Conservation (phyloP, 2,888 invertebrate genomes). For the Crioceris asparagi region DNA sequence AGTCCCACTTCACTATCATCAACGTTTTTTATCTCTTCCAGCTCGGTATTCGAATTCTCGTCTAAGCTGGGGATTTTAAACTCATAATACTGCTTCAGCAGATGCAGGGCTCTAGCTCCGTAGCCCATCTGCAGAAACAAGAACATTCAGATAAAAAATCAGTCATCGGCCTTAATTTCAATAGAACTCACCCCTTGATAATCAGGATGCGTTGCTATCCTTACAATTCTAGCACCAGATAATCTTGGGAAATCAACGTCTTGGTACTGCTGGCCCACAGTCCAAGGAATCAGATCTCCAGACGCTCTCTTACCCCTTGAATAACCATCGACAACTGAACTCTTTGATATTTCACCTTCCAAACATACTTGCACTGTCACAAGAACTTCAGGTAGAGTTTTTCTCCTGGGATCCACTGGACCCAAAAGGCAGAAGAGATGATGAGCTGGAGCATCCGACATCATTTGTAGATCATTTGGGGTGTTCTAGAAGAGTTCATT, state of each 20-base stretch:
- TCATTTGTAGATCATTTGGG: slow-evolving; percentile 95
- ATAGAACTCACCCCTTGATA: slow-evolving; percentile 61
- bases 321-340: slow-evolving; percentile 65
- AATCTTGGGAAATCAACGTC: slow-evolving; percentile 88
- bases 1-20: slow-evolving; percentile 49
- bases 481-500: slow-evolving; percentile 60
- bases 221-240: slow-evolving; percentile 81
- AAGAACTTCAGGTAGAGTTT: slow-evolving; percentile 80
- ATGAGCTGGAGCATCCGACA: slow-evolving; percentile 98
- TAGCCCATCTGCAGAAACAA: slow-evolving; percentile 76
- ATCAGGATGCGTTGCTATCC: slow-evolving; percentile 97
- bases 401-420: slow-evolving; percentile 64
- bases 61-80: slow-evolving; percentile 64
- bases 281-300: slow-evolving; percentile 98
- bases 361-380: slow-evolving; percentile 75
- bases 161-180: neutral
- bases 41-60: slow-evolving; percentile 37
- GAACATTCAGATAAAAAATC: slow-evolving; percentile 1
- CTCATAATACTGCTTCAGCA: slow-evolving; percentile 83
- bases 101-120: slow-evolving; percentile 74
- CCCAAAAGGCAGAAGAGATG: slow-evolving; percentile 90
- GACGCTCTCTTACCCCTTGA: slow-evolving; percentile 82
- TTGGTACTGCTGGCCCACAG: slow-evolving; percentile 90
- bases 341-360: slow-evolving; percentile 62
- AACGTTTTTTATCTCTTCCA: slow-evolving; percentile 43